These are phyloP conservation scores for Callospermophilus lateralis DNA, from an alignment of 2,113 vertebrate species.

Conservation along the genomic window DNA sequence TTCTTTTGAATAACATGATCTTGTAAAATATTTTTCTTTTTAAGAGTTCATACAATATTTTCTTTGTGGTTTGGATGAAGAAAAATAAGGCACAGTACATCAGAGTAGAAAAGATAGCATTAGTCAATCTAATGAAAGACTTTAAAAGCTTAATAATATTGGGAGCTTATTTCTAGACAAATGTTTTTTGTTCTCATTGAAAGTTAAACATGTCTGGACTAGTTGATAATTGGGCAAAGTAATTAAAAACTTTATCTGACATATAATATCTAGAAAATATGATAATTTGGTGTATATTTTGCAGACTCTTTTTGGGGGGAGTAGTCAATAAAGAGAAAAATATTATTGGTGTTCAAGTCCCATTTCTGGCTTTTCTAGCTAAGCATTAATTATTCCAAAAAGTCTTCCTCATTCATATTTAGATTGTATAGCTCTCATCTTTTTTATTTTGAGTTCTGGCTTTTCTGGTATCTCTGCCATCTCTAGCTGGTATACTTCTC, in stretches of 20 bases:
- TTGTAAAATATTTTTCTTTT: not conserved
- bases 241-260: not conserved
- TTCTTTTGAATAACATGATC: not conserved
- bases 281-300: not conserved
- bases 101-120: not conserved
- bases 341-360: not conserved
- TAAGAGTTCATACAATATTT: not conserved
- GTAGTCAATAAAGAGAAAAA: slow-evolving; percentile 19
- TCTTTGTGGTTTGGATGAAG: slow-evolving; percentile 26
- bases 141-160: slow-evolving; percentile 35
- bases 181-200: slow-evolving; percentile 37
- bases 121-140: not conserved
- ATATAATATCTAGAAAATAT: not conserved
- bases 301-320: not conserved
- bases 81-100: not conserved
- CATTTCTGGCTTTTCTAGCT: slow-evolving; percentile 1
- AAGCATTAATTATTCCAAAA: not conserved
- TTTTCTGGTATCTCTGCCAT: slow-evolving; percentile 26
- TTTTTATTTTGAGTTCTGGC: not conserved
- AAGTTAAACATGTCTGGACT: slow-evolving; percentile 6
- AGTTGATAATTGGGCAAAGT: slow-evolving; percentile 15
- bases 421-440: not conserved
- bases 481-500: not conserved
- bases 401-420: not conserved
- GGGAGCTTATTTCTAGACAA: not conserved